phyloP scores from a whole-genome alignment of 2,797 vertebrate genomes.

The Microhierax caerulescens region DNA sequence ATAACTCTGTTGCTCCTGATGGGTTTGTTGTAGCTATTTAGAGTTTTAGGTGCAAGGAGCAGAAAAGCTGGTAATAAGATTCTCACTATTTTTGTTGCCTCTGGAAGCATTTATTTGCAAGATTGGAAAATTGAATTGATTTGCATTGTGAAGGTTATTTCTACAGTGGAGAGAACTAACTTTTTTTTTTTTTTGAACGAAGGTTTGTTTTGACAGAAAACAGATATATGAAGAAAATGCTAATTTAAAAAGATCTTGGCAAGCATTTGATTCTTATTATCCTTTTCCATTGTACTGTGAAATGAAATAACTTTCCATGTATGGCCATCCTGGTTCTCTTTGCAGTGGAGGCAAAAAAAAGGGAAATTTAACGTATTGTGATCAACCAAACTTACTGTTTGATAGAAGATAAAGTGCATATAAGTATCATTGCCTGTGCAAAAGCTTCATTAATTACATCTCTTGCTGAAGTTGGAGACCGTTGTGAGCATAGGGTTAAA shows the following conservation, averaged over 20 bases:
- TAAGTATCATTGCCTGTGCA: not conserved
- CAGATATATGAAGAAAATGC: not conserved
- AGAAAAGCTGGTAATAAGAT: not conserved
- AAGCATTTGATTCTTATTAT: slow-evolving; percentile 2
- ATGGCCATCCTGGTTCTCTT: not conserved
- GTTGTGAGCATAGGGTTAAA: not conserved
- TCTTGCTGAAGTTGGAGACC: not conserved
- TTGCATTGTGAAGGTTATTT: slow-evolving; percentile 29
- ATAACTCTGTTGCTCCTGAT: not conserved
- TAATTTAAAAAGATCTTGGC: slow-evolving; percentile 24
- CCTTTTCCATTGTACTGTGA: not conserved
- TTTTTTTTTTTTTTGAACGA: not conserved
- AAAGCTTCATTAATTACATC: slow-evolving; percentile 22
- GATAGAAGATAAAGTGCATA: not conserved
- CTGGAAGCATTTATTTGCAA: slow-evolving; percentile 3
- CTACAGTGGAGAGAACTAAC: not conserved
- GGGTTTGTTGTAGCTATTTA: not conserved
- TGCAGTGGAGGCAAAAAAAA: not conserved
- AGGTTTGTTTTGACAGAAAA: slow-evolving; percentile 41
- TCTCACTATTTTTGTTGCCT: not conserved
- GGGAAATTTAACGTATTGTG: not conserved
- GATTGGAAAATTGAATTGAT: slow-evolving; percentile 12
- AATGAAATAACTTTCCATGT: not conserved
- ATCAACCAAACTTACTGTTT: not conserved
- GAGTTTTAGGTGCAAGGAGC: not conserved